phyloP scores from a whole-genome alignment of 1,140 invertebrate genomes.

The Lordiphosa clarofinis region DNA sequence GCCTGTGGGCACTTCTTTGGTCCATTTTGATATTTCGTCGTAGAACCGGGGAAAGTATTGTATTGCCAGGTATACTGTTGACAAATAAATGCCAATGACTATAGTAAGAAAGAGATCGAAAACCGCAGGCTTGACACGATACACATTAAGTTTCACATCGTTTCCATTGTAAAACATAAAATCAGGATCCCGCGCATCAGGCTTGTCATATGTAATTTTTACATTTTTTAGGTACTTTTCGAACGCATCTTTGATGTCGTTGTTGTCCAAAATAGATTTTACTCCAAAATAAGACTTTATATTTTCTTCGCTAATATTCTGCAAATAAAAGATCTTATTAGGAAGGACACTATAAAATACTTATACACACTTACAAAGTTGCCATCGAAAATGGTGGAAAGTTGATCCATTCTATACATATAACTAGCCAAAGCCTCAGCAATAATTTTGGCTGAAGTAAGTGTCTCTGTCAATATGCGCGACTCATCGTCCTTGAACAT shows the following conservation, averaged over 20 bases:
- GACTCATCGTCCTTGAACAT: slow-evolving; percentile 82
- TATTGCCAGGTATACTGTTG: slow-evolving; percentile 89
- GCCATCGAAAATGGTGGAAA: slow-evolving; percentile 58
- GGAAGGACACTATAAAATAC: background rate
- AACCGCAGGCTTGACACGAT: slow-evolving; percentile 97
- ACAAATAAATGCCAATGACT: slow-evolving; percentile 91
- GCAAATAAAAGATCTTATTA: slow-evolving; percentile 13
- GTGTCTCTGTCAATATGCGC: slow-evolving; percentile 37
- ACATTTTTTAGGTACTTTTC: slow-evolving; percentile 88
- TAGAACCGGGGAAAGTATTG: slow-evolving; percentile 86
- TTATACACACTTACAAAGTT: slow-evolving; percentile 46
- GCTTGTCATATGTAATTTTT: slow-evolving; percentile 84
- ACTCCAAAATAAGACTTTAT: slow-evolving; percentile 62
- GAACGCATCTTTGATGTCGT: slow-evolving; percentile 85
- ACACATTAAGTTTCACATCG: slow-evolving; percentile 89
- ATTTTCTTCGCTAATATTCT: slow-evolving; percentile 65
- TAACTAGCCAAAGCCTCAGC: slow-evolving; percentile 91
- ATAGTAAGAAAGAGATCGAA: slow-evolving; percentile 97
- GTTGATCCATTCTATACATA: slow-evolving; percentile 87
- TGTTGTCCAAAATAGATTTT: slow-evolving; percentile 70
- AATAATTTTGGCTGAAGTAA: slow-evolving; percentile 86
- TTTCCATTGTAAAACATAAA: slow-evolving; percentile 94
- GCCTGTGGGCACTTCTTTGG: slow-evolving; percentile 30
- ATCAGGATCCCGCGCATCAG: slow-evolving; percentile 94
- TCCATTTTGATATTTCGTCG: slow-evolving; percentile 79